Percentiles rank a stretch among this genome's conserved stretches.
Conservation (phyloP, 2,888 invertebrate genomes). For the Timema cristinae region DNA sequence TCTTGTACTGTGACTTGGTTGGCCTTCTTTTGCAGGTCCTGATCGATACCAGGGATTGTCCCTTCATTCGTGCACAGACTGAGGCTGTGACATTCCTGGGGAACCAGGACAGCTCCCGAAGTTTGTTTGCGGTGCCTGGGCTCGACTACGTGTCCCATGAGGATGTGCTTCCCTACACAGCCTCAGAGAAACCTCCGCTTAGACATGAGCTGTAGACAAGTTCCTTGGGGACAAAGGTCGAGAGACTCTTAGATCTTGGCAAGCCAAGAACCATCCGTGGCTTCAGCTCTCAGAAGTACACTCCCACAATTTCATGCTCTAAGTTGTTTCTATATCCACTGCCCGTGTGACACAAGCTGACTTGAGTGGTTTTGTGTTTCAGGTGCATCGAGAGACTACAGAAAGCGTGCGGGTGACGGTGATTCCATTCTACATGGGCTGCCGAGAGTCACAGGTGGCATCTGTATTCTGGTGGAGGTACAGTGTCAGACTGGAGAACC, state of each 20-base stretch:
- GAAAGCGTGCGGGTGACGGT: constrained; percentile 95
- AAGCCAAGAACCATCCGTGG: constrained; percentile 97
- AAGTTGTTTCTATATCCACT: too few species aligned
- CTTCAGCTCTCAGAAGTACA: constrained; percentile 87
- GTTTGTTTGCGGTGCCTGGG: constrained; percentile 94
- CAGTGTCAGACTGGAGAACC: constrained; percentile 93
- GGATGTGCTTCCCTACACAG: constrained; percentile 92
- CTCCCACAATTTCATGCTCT: too few species aligned
- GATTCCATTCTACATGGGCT: constrained; percentile 98
- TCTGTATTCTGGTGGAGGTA: constrained; percentile 99
- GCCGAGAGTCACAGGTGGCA: constrained; percentile 83
- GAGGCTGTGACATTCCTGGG: constrained; percentile 97
- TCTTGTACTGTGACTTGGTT: too few species aligned
- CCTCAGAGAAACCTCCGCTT: constrained; percentile 81
- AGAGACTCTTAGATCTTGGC: constrained; percentile 91
- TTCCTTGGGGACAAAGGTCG: constrained; percentile 81
- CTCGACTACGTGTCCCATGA: constrained; percentile 98
- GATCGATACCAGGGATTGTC: too few species aligned
- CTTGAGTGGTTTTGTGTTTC: too few species aligned
- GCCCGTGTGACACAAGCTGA: too few species aligned
- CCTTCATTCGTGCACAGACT: constrained; percentile 67
- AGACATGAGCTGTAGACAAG: constrained; percentile 97
- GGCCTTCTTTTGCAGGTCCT: too few species aligned
- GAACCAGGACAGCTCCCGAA: constrained; percentile 91
- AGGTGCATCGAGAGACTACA: constrained; percentile 85